Percentiles rank a stretch among this genome's conserved stretches.
Evolutionary conservation across 2,113 vertebrate species (phyloP).

Genomic region (Seriola dumerili): DNA sequence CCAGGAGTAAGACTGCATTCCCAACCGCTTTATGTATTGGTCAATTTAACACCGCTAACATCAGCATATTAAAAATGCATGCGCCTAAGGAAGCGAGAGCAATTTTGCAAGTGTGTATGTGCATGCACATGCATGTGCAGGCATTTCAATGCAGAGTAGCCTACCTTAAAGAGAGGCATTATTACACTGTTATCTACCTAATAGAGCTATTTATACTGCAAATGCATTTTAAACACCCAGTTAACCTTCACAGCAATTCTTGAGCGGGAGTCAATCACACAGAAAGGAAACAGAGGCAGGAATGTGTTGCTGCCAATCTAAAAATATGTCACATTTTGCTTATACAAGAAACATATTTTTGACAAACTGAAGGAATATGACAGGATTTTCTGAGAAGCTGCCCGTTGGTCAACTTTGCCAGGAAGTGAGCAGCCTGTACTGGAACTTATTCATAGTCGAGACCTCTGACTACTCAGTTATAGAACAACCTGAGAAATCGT

Average conservation of each 20-base stretch:
- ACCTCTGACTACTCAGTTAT: not conserved
- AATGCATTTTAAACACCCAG: slow-evolving; percentile 33
- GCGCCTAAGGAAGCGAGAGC: slow-evolving; percentile 46
- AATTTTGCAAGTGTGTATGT: slow-evolving; percentile 12
- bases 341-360: not conserved
- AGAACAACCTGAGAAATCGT: not conserved
- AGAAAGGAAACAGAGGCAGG: slow-evolving; percentile 13
- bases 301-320: not conserved
- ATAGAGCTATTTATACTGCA: slow-evolving; percentile 38
- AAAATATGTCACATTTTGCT: not conserved
- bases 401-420: not conserved
- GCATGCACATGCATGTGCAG: not conserved
- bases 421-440: not conserved
- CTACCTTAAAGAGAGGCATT: slow-evolving; percentile 28
- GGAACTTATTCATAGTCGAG: not conserved
- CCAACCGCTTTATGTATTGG: slow-evolving; percentile 69
- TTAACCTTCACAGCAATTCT: slow-evolving; percentile 37
- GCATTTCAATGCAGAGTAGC: slow-evolving; percentile 30
- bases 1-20: slow-evolving; percentile 67
- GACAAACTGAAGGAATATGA: not conserved
- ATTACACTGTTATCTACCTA: slow-evolving; percentile 39
- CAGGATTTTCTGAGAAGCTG: not conserved
- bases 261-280: slow-evolving; percentile 24
- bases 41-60: slow-evolving; percentile 75
- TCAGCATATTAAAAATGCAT: slow-evolving; percentile 79